Evolutionary conservation across 2,113 vertebrate species (phyloP), one percentile per base, ranked within the genome.

Genomic region (Aphyosemion australe): DNA sequence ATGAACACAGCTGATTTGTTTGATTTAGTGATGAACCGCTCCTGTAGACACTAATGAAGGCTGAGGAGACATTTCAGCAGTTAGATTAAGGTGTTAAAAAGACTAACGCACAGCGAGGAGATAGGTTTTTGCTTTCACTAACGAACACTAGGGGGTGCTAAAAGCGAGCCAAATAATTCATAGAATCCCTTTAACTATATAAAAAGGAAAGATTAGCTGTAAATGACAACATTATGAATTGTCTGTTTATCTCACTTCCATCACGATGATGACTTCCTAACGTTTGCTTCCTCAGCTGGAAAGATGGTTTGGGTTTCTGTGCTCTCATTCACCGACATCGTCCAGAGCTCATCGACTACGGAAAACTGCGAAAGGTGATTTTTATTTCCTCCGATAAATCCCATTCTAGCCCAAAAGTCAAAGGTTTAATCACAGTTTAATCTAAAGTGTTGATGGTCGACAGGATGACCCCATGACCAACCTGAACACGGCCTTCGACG

Each of bases 311-410:
- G 78, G 97, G 97, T 56, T 99, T 99, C 93, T 99, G 97, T 48
- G 97, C 97, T 5, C 94, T 99, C 86, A 99, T 99, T 87, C 97
- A 99, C 75, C 94, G 97, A 88, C 97, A 99, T 86, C 96, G 97
- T 86, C 97, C 97, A 42, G 97, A 99, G 69, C 95, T 99, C 84
- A 99, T 99, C 0, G 97, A 99, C 89, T 99, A 99, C 0, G 95
- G 94, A 39, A 98, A 99, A 76, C 93, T 99, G 70, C 94, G 97
- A 78, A 99, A 99, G 96, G 97, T 98, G 90, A 86, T 48, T 15
- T n/a, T 1, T 9, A 45, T 18, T 34, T 21, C 12, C 4, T 16
- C 55, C 14, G 5, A 26, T 26, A 26, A 26, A 26, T 26, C 26
- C 3, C 26, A 26, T 26, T 26, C 5, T 26, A 5, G 26, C 5